Evolutionary conservation across 2,888 invertebrate species (phyloP).

Genomic region (Pogonocherus hispidulus): DNA sequence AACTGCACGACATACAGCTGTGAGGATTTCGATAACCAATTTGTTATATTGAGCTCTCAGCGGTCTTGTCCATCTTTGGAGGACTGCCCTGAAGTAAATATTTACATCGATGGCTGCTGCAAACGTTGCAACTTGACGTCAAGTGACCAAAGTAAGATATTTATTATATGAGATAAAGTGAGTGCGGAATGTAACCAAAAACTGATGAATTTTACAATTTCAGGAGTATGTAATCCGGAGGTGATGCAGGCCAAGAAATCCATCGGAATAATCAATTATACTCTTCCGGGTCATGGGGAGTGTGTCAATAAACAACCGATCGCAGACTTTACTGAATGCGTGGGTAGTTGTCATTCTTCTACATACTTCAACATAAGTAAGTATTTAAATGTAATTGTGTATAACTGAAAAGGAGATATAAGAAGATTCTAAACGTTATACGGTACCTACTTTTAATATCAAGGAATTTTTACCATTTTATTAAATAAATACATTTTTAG

Average conservation of each 20-base stretch:
- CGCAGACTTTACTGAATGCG: constrained; percentile 77
- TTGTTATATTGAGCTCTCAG: constrained; percentile 64
- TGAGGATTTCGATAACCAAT: constrained; percentile 67
- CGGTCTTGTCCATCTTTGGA: constrained; percentile 75
- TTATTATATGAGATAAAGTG: too few relatives aligned
- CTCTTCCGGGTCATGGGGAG: constrained; percentile 70
- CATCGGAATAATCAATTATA: constrained; percentile 72
- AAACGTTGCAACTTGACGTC: constrained; percentile 74
- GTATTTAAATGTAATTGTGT: constrained; percentile 52
- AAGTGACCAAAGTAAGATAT: constrained; percentile 67
- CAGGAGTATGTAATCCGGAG: constrained; percentile 73
- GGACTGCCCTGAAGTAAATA: constrained; percentile 72
- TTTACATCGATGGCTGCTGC: constrained; percentile 79
- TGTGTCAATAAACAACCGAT: constrained; percentile 77
- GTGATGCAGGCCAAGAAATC: constrained; percentile 72
- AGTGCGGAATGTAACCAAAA: too few relatives aligned
- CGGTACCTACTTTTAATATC: too few relatives aligned
- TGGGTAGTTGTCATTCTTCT: constrained; percentile 79
- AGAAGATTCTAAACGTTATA: too few relatives aligned
- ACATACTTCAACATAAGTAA: constrained; percentile 78
- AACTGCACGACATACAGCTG: constrained; percentile 76
- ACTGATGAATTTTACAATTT: constrained; percentile 44
- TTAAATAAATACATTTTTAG: constrained; percentile 60
- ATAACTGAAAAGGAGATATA: too few relatives aligned
- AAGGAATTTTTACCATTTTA: too few relatives aligned